phyloP scores from a whole-genome alignment of 2,888 invertebrate species.

The Pachliopta kotzebuea region DNA sequence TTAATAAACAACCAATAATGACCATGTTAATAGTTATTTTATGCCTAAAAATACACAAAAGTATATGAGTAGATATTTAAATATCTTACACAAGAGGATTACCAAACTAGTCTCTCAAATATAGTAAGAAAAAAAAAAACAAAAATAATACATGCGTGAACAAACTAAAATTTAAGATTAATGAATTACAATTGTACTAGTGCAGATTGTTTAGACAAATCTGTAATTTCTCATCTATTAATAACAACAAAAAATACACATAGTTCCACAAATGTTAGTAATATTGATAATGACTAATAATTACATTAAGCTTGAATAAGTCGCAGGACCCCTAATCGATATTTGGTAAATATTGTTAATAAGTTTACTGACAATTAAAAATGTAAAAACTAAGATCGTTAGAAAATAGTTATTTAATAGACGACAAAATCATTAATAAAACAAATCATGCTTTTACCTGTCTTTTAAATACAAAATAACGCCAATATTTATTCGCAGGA shows the following conservation, averaged over 20 bases:
- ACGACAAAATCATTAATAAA: conserved; percentile 31
- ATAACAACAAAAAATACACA: conserved; percentile 38
- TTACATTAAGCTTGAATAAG: neutral
- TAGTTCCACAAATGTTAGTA: conserved; percentile 7
- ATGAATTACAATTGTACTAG: neutral
- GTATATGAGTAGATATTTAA: too few relatives aligned
- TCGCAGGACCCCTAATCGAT: neutral
- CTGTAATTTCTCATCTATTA: conserved; percentile 34
- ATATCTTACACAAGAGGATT: too few relatives aligned
- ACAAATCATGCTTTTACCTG: conserved; percentile 40
- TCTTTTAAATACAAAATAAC: conserved; percentile 34
- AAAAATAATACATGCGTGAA: neutral
- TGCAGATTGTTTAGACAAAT: neutral
- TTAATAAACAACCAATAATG: too few relatives aligned
- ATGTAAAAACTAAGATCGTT: conserved; percentile 40
- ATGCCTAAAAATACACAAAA: too few relatives aligned
- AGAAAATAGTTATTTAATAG: conserved; percentile 44
- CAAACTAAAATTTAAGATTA: neutral
- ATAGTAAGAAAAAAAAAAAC: too few relatives aligned
- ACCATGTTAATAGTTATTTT: too few relatives aligned
- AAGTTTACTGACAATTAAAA: conserved; percentile 33
- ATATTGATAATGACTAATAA: conserved; percentile 3
- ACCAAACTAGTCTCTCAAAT: too few relatives aligned
- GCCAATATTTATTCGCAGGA: conserved; percentile 43
- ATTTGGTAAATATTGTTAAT: conserved; percentile 12